Base-by-base conservation (phyloP, 2,797 vertebrate genomes). In the Holocentrus rufus region DNA sequence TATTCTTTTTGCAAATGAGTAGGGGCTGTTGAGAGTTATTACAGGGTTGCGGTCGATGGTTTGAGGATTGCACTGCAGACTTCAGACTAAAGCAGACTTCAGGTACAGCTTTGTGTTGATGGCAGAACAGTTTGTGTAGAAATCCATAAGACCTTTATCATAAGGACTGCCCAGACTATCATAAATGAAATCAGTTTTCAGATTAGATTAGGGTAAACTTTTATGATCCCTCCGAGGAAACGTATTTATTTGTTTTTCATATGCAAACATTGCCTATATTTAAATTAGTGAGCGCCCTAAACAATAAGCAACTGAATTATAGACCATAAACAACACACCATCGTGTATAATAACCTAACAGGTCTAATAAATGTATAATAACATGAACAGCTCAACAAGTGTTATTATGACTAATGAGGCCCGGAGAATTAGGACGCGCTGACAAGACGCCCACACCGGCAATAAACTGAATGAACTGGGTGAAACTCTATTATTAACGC, bases 391-490 rank as follows among this genome's bases (percentile, higher is more conserved):
- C 13, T 13, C 14, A 42, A 7, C 11, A 42, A 3, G 39, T 36
- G 39, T 36, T 36, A 36, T 36, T 36, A 7, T 36, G 34, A 36
- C 34, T 36, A 36, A 36, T 36, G 9, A 36, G 34, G 34, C 7
- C 34, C 34, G 9, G 9, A 36, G 6, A 42, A 42, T 42, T 42
- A 42, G 14, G 11, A 42, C 14, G 11, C 13, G 11, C 39, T 15
- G 39, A 14, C 13, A 42, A 14, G 11, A 42, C 11, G 39, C 39
- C 39, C 54, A 59, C 75, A 69, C 69, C 79, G 47, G 15, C 65
- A 50, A n/a, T n/a, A n/a, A n/a, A 72, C 75, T 74, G 3, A 39
- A 39, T 10, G 52, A 72, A 62, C 55, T 72, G 17, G 15, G 44
- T 18, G 42, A 36, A 7, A 36, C 1, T 7, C 34, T 36, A 36